Evolutionary conservation across 2,797 vertebrate species (phyloP).

Genomic region (Hapalemur alaotrensis): DNA sequence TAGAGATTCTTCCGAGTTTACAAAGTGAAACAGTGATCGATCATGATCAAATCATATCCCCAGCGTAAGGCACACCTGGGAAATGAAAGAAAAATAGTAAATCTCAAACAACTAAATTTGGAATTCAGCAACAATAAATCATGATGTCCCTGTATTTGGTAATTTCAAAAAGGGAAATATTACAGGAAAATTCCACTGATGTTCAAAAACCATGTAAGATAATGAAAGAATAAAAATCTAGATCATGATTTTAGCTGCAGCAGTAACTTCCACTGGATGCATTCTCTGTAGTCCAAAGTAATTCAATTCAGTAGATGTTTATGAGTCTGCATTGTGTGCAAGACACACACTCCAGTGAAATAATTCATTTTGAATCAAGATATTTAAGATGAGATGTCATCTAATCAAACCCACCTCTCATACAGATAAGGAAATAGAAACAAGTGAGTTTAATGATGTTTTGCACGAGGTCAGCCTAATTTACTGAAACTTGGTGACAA

Average conservation of each 20-base stretch:
- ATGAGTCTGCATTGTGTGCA: not conserved
- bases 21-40: not conserved
- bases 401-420: not conserved
- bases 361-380: slow-evolving; percentile 23
- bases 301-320: not conserved
- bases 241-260: not conserved
- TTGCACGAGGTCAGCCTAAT: slow-evolving; percentile 21
- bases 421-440: not conserved
- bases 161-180: not conserved
- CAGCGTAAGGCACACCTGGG: not conserved
- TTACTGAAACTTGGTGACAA: not conserved
- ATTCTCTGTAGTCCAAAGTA: not conserved
- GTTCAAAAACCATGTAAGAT: not conserved
- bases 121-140: not conserved
- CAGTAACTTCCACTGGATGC: not conserved
- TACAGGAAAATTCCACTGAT: not conserved
- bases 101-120: not conserved
- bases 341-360: not conserved
- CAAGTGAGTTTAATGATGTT: not conserved
- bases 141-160: not conserved
- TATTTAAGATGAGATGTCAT: not conserved
- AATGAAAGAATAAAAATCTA: not conserved
- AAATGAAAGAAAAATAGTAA: not conserved
- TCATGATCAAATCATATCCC: not conserved
- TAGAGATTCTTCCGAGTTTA: not conserved